Conservation (phyloP, 1,140 invertebrate genomes). For the Dryas iulia region DNA sequence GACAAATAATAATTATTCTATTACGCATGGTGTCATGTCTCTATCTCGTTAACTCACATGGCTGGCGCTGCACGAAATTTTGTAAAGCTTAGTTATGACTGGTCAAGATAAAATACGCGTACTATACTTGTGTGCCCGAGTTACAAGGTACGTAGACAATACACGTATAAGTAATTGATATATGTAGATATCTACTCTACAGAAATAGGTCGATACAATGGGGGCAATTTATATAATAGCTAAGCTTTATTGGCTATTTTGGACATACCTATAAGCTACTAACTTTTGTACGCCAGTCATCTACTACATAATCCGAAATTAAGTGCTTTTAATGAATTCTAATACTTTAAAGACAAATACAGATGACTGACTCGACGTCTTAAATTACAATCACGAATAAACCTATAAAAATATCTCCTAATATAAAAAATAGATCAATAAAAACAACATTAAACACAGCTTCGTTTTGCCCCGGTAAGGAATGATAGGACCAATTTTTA, state of each 20-base stretch:
- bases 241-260: slow-evolving; percentile 19
- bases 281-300: not conserved
- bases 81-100: too few species aligned
- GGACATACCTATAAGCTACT: slow-evolving; percentile 6
- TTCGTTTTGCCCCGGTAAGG: slow-evolving; percentile 69
- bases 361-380: not conserved
- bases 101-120: too few species aligned
- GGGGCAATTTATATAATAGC: slow-evolving; percentile 22
- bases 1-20: too few species aligned
- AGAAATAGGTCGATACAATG: slow-evolving; percentile 15
- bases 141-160: slow-evolving; percentile 40
- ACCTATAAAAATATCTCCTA: slow-evolving; percentile 27
- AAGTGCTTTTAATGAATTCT: not conserved
- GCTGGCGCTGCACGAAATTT: too few species aligned
- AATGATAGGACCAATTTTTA: slow-evolving; percentile 80
- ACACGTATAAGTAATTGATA: slow-evolving; percentile 28
- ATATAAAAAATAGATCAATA: slow-evolving; percentile 65
- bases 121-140: slow-evolving; percentile 69
- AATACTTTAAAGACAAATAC: not conserved
- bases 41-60: too few species aligned
- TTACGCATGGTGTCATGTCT: too few species aligned
- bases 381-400: not conserved
- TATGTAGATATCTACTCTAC: slow-evolving; percentile 26
- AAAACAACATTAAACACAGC: slow-evolving; percentile 40
- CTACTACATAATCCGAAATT: slow-evolving; percentile 2